A percentile compares a stretch with the other conserved stretches of the same genome.
Evolutionary conservation across 2,113 vertebrate species (phyloP).

Genomic region (Eira barbara): DNA sequence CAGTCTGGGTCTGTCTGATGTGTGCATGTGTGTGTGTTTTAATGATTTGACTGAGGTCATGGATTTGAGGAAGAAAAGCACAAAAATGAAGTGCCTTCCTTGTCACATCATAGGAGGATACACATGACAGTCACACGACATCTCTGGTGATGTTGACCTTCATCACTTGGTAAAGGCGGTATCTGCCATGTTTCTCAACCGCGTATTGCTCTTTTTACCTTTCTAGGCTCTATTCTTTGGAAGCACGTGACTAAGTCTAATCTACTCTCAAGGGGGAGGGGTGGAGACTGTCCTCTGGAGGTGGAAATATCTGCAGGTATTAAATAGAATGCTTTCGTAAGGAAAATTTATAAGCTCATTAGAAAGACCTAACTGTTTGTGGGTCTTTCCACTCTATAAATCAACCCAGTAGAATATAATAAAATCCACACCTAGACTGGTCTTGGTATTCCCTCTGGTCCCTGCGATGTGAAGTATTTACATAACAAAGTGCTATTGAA

Average conservation of each 20-base stretch:
- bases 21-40: neutral
- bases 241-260: neutral
- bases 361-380: neutral
- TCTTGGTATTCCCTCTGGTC: neutral
- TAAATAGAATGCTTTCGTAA: neutral
- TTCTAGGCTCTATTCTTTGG: rapidly evolving
- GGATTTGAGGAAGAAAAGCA: neutral
- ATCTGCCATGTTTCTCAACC: neutral
- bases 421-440: constrained; percentile 3
- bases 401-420: constrained; percentile 21
- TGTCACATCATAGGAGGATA: neutral
- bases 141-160: neutral
- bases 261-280: neutral
- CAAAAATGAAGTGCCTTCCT: neutral
- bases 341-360: neutral
- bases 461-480: constrained; percentile 33
- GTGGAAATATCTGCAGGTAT: neutral
- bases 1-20: neutral
- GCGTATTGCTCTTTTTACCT: rapidly evolving
- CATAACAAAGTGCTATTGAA: constrained; percentile 46
- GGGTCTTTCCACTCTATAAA: constrained; percentile 7
- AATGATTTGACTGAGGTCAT: neutral
- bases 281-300: neutral
- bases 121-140: neutral
- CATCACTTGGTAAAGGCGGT: neutral